These are phyloP conservation scores for Pampus argenteus DNA, from an alignment of 2,797 vertebrate genomes.

Conservation along the genomic window DNA sequence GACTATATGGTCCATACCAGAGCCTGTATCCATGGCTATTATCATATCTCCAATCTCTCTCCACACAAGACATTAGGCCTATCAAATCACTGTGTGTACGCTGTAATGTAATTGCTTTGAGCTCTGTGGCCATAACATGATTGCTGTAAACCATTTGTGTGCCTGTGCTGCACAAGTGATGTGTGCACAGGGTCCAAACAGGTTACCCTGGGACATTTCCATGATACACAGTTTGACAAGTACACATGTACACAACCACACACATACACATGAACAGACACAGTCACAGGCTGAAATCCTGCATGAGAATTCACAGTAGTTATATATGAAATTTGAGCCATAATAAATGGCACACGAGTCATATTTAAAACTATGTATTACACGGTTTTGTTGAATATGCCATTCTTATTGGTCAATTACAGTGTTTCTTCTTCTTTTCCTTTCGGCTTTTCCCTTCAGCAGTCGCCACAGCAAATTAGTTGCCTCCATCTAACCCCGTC, in stretches of 20 bases:
- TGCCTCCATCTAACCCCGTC: too few relatives aligned
- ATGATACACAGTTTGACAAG: slow-evolving; percentile 29
- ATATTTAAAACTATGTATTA: too few relatives aligned
- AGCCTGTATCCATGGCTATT: slow-evolving; percentile 28
- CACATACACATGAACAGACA: background rate
- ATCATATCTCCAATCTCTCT: slow-evolving; percentile 22
- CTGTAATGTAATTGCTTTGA: slow-evolving; percentile 71
- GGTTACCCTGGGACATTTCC: slow-evolving; percentile 48
- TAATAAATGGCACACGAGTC: background rate
- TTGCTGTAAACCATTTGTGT: slow-evolving; percentile 72
- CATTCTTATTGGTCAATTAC: too few relatives aligned
- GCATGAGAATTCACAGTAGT: background rate
- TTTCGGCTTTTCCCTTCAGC: too few relatives aligned
- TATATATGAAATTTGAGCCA: background rate
- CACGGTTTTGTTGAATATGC: too few relatives aligned
- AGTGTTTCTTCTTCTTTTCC: too few relatives aligned
- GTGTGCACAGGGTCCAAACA: slow-evolving; percentile 30
- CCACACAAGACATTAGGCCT: slow-evolving; percentile 48
- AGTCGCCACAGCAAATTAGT: too few relatives aligned
- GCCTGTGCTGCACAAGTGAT: slow-evolving; percentile 36
- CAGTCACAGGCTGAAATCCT: background rate
- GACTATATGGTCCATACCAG: too few relatives aligned
- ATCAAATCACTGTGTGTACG: slow-evolving; percentile 63
- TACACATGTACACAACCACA: background rate
- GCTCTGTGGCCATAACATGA: slow-evolving; percentile 64